Base-by-base conservation (phyloP, 1,140 invertebrate genomes). In the Nasonia giraulti region DNA sequence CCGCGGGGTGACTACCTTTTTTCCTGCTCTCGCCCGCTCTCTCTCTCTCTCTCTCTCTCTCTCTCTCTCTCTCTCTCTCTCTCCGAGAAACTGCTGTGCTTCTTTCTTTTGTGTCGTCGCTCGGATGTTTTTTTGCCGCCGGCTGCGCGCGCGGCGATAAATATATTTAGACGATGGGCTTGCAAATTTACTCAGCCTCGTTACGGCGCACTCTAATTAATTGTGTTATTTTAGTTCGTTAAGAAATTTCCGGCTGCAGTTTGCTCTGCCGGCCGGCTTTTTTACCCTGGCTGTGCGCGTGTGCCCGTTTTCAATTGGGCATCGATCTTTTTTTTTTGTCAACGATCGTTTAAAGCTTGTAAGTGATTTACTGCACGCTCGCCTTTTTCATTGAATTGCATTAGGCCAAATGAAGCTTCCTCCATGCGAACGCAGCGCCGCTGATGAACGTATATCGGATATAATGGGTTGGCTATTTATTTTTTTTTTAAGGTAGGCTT, bases 151-250 rank as follows among this genome's bases (percentile, higher is more conserved):
- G 55, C 55, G 55, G 20, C 55, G 31, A 79, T 79, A 79, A 62
- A 79, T 79, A 79, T 66, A 79, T 66, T 79, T 79, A 20, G 11
- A 31, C 27, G 77, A 79, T 37, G 50, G 23, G 14, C 17, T 80
- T 71, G 62, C 31, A 40, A 44, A 71, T 71, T 80, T 71, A 11
- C 23, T 68, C 17, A 37, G 66, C 66, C 17, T 23, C 62, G 14
- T 69, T 14, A 20, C 37, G 27, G 20, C 37, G 17, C 31, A 1
- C 55, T n/a, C 3, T 17, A 62, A 62, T 62, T 62, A 62, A n/a
- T 62, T n/a, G 55, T 62, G 20, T 62, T 62, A 62, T 62, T 62
- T 62, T 62, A 62, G 55, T 62, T 62, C 6, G 55, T 62, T 62
- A 62, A 62, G 55, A 62, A 62, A 62, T 62, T 62, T 62, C 17